phyloP scores from a whole-genome alignment of 2,113 vertebrate genomes.

The Phodopus roborovskii region DNA sequence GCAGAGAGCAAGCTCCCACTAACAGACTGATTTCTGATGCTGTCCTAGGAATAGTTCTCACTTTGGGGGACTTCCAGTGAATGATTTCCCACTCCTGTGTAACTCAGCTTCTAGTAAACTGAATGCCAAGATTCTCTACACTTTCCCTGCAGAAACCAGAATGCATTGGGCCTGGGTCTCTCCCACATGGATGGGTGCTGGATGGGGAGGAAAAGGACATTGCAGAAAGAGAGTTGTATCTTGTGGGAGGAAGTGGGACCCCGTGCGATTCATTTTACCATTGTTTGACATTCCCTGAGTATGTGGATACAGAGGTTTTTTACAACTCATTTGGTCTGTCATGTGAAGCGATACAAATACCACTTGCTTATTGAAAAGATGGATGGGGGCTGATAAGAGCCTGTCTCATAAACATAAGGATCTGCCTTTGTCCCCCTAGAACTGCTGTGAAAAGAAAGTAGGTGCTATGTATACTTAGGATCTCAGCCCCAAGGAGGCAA shows the following conservation, averaged over 20 bases:
- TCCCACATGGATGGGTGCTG: not conserved
- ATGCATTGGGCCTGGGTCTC: not conserved
- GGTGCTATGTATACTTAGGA: no score
- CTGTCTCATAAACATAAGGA: not conserved
- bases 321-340: constrained; percentile 8
- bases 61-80: not conserved
- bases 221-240: not conserved
- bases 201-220: not conserved
- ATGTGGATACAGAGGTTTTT: not conserved
- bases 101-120: not conserved
- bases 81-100: constrained; percentile 36
- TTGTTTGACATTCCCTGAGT: not conserved
- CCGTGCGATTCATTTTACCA: not conserved
- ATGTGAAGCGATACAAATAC: not conserved
- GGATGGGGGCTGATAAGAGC: not conserved
- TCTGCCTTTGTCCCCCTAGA: not conserved
- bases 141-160: not conserved
- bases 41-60: not conserved
- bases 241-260: not conserved
- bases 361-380: not conserved
- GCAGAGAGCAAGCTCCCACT: not conserved
- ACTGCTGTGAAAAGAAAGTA: not conserved
- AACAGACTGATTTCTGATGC: not conserved
- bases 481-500: no score
- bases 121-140: not conserved